These are phyloP conservation scores for Pyralis farinalis DNA, from an alignment of 2,888 invertebrate species.

Conservation along the genomic window DNA sequence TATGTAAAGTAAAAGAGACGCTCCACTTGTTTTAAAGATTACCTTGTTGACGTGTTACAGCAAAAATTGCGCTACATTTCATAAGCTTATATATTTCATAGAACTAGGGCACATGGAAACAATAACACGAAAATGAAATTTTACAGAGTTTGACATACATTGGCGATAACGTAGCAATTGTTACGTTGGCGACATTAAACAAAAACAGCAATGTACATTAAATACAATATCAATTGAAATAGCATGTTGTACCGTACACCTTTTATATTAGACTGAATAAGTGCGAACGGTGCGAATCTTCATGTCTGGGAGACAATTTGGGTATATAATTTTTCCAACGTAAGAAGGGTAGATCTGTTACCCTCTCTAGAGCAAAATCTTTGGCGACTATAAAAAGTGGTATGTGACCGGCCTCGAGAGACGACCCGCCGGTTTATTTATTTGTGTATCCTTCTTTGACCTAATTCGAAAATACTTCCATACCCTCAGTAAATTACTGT, in stretches of 20 bases:
- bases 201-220: not conserved
- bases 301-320: constrained; percentile 7
- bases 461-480: not conserved
- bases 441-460: constrained; percentile 4
- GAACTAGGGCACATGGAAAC: not conserved
- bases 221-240: not conserved
- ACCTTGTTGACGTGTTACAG: not conserved
- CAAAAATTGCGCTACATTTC: not conserved
- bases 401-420: not conserved
- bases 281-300: not conserved
- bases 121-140: too few relatives aligned
- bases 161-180: too few relatives aligned
- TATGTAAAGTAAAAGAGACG: not conserved
- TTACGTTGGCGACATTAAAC: not conserved
- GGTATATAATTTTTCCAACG: constrained; percentile 5
- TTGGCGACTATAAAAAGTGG: constrained; percentile 4
- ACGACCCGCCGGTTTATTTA: constrained; percentile 5
- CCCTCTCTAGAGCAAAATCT: constrained; percentile 3
- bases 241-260: not conserved
- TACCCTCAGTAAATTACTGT: too few relatives aligned
- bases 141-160: too few relatives aligned
- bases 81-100: not conserved
- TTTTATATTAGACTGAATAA: not conserved
- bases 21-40: not conserved
- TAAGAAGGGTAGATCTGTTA: constrained; percentile 3